A percentile compares a stretch with the other conserved stretches of the same genome.
phyloP scores from a whole-genome alignment of 2,113 vertebrate genomes.

The Dryoscopus gambensis region DNA sequence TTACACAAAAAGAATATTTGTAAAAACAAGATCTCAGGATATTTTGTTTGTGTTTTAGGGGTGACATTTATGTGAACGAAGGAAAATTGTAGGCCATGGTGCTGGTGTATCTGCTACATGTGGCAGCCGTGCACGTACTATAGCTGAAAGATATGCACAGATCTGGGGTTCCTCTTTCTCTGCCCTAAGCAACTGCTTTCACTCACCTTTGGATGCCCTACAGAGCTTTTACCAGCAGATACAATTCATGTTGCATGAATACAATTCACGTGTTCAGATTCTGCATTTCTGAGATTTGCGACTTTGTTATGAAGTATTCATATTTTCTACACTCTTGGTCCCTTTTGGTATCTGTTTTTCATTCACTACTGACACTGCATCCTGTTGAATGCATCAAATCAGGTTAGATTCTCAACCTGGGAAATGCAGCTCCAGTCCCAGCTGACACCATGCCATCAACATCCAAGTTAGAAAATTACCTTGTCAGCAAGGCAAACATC shows the following conservation, averaged over 20 bases:
- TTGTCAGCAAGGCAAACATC: neutral
- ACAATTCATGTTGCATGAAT: neutral
- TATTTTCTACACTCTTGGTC: neutral
- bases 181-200: neutral
- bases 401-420: neutral
- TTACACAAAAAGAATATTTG: neutral
- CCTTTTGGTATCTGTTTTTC: neutral
- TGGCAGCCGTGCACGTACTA: neutral
- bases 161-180: neutral
- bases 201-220: neutral
- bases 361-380: neutral
- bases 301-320: neutral
- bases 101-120: neutral
- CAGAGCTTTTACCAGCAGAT: neutral
- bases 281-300: neutral
- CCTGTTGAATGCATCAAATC: neutral
- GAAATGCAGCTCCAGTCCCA: neutral
- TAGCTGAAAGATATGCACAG: neutral
- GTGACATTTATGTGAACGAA: neutral
- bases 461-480: constrained; percentile 6
- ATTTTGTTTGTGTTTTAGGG: neutral
- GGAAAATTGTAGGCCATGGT: neutral
- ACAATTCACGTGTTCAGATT: neutral
- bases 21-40: neutral
- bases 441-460: neutral